phyloP scores from a whole-genome alignment of 2,113 vertebrate species.

The Taurulus bubalis region DNA sequence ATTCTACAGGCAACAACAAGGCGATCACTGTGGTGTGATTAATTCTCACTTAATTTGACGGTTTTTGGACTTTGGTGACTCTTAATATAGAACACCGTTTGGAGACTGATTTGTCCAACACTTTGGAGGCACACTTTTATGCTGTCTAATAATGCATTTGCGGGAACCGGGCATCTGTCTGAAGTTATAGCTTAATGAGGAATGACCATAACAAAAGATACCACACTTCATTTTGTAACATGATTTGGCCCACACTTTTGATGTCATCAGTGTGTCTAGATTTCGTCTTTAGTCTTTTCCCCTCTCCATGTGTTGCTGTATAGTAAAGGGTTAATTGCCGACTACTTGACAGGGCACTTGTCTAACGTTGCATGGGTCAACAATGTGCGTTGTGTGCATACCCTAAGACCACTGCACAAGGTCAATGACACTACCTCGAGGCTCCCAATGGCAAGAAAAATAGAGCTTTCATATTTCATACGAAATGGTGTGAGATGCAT shows the following conservation, averaged over 20 bases:
- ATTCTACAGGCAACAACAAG: conserved; percentile 2
- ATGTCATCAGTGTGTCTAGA: conserved; percentile 26
- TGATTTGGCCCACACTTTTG: conserved; percentile 11
- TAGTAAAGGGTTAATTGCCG: conserved; percentile 38
- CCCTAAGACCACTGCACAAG: conserved; percentile 33
- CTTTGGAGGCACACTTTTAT: not conserved
- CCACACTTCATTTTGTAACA: not conserved
- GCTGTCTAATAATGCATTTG: not conserved
- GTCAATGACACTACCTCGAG: conserved; percentile 28
- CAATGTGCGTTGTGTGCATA: conserved; percentile 44
- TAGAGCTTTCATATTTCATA: not conserved
- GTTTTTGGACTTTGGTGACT: not conserved
- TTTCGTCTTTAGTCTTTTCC: conserved; percentile 1
- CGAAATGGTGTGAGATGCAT: not conserved
- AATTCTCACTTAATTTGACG: conserved; percentile 16
- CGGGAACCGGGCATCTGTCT: not conserved
- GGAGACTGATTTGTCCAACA: not conserved
- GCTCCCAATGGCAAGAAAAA: not conserved
- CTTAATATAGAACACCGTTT: not conserved
- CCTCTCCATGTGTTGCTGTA: not conserved
- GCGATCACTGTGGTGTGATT: conserved; percentile 14
- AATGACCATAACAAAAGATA: not conserved
- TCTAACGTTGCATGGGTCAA: conserved; percentile 52
- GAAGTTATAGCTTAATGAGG: conserved; percentile 1
- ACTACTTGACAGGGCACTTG: conserved; percentile 46